phyloP scores from a whole-genome alignment of 1,140 invertebrate species.

The Neotoxoptera formosana region DNA sequence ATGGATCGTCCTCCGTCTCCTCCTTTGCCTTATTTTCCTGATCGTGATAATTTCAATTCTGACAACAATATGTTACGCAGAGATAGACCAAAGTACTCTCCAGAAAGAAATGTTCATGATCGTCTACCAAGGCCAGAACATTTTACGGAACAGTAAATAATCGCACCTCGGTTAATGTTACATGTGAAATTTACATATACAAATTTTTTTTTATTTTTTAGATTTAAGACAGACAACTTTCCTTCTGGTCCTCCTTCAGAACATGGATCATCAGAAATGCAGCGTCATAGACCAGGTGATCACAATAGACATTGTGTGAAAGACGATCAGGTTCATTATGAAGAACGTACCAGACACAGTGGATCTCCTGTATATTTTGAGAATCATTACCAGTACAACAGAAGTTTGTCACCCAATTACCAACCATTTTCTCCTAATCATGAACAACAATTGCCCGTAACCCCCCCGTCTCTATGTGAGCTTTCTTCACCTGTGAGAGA shows the following conservation, averaged over 20 bases:
- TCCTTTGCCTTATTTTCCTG: constrained; percentile 43
- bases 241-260: constrained; percentile 41
- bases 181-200: not conserved
- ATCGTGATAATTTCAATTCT: constrained; percentile 23
- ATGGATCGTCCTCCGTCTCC: constrained; percentile 39
- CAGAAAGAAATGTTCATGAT: constrained; percentile 22
- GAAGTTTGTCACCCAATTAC: not conserved
- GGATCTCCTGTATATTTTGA: constrained; percentile 31
- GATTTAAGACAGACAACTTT: constrained; percentile 21
- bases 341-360: not conserved
- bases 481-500: constrained; percentile 19
- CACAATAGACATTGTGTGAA: constrained; percentile 25
- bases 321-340: not conserved
- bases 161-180: not conserved
- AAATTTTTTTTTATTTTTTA: not conserved
- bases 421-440: constrained; percentile 33
- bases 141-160: constrained; percentile 39
- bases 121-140: constrained; percentile 27
- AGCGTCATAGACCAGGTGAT: constrained; percentile 22
- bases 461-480: not conserved
- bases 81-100: constrained; percentile 4
- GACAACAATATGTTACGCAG: constrained; percentile 30
- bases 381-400: constrained; percentile 1
- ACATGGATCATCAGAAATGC: constrained; percentile 34
- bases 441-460: not conserved